These are phyloP conservation scores for Pogonomyrmex californicus DNA, from an alignment of 1,140 invertebrate genomes.

Conservation along the genomic window DNA sequence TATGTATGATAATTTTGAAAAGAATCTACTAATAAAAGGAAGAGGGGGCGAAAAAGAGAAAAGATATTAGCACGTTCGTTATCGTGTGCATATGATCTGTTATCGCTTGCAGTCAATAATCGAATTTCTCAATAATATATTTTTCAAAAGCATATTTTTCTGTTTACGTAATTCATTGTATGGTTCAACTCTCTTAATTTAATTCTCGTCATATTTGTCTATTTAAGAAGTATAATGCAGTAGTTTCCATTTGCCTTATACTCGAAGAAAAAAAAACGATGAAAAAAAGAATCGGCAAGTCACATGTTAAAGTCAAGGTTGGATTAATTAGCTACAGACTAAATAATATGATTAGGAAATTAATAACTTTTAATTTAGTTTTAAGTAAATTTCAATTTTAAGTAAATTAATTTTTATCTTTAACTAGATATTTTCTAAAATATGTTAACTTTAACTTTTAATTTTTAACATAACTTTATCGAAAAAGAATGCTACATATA, in stretches of 20 bases:
- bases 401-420: too few relatives aligned
- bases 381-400: too few relatives aligned
- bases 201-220: not conserved
- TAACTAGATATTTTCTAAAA: too few relatives aligned
- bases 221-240: not conserved
- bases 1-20: not conserved
- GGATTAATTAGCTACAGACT: too few relatives aligned
- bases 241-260: not conserved
- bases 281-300: not conserved
- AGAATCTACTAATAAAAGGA: conserved; percentile 21
- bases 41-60: not conserved
- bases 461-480: too few relatives aligned
- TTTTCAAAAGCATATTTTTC: not conserved
- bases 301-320: not conserved
- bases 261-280: not conserved
- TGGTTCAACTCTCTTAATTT: not conserved
- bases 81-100: not conserved
- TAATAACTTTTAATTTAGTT: too few relatives aligned
- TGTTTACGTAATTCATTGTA: not conserved
- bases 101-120: not conserved
- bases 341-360: too few relatives aligned
- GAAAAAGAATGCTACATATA: too few relatives aligned
- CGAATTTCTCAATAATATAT: not conserved
- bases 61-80: not conserved
- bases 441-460: too few relatives aligned